phyloP scores from a whole-genome alignment of 2,113 vertebrate species.

The Poecilia latipinna region DNA sequence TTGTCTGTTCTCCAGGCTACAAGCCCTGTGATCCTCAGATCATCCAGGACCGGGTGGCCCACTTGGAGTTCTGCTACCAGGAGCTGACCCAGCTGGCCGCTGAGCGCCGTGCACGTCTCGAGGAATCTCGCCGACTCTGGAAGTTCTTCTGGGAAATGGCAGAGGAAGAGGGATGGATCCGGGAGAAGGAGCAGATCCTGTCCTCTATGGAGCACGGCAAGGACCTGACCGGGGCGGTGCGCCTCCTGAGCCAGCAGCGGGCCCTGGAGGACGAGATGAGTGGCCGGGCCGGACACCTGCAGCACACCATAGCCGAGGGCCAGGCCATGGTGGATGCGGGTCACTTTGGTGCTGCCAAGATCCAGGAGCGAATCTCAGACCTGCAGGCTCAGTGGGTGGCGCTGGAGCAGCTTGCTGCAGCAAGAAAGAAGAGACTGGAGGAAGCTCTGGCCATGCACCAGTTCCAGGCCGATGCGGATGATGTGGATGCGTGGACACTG shows the following conservation, averaged over 20 bases:
- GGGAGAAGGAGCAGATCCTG: slow-evolving; percentile 95
- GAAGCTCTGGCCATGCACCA: slow-evolving; percentile 91
- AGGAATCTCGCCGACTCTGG: slow-evolving; percentile 95
- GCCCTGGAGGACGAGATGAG: slow-evolving; percentile 95
- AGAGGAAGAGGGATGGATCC: slow-evolving; percentile 96
- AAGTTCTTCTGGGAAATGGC: slow-evolving; percentile 99
- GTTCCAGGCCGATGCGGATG: slow-evolving; percentile 91
- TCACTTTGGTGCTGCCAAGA: slow-evolving; percentile 90
- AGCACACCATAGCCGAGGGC: slow-evolving; percentile 90
- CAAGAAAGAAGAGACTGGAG: slow-evolving; percentile 85
- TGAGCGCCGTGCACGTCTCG: slow-evolving; percentile 88
- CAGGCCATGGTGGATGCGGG: slow-evolving; percentile 89
- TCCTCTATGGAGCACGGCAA: slow-evolving; percentile 90
- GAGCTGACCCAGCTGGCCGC: slow-evolving; percentile 92
- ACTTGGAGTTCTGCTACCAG: slow-evolving; percentile 97
- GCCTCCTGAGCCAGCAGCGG: slow-evolving; percentile 92
- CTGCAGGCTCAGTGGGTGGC: slow-evolving; percentile 92
- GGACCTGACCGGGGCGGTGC: slow-evolving; percentile 90
- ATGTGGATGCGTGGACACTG: slow-evolving; percentile 92
- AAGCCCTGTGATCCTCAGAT: slow-evolving; percentile 95
- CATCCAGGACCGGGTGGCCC: slow-evolving; percentile 91
- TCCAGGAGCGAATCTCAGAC: slow-evolving; percentile 87
- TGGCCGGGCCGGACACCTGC: slow-evolving; percentile 87
- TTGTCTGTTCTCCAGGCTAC: slow-evolving; percentile 51
- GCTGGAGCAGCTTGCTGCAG: slow-evolving; percentile 88